Base-by-base conservation (phyloP, 2,797 vertebrate species). In the Sardinella longiceps region DNA sequence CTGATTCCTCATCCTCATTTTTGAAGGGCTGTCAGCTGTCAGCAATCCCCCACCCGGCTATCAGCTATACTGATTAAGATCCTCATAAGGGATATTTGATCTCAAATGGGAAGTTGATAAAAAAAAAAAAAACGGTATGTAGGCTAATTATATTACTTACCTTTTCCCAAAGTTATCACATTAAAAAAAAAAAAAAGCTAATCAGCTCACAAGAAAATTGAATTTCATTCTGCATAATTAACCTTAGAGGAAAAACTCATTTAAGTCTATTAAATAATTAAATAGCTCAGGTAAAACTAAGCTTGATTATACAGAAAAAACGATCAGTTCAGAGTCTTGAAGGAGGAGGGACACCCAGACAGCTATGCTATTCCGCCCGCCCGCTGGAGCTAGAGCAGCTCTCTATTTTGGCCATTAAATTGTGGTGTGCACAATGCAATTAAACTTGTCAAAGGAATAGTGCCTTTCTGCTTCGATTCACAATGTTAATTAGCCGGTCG, bases 381-480 rank as follows among this genome's bases (percentile, higher is more conserved):
- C 37, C 37, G 15, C 20, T 9, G 87, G 85, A 92, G 93, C 91
- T 88, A 88, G 92, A 91, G 90, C 91, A 92, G 90, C 89, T 92
- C 93, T 93, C 91, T 91, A 82, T 94, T 92, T 90, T 90, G 93
- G 92, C 91, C 86, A 89, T 93, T 95, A 94, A 94, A 93, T 92
- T 93, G 91, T 89, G 90, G 89, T 84, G 92, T 91, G 92, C 88
- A 87, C 93, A 89, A 86, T 88, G 89, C 93, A 88, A 94, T 93
- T 94, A 93, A 93, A 92, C 90, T 91, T 86, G 86, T 92, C 91
- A 85, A 91, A 90, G 93, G 93, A 94, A 90, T 88, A 89, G 90
- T 84, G 92, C 89, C 51, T 94, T 96, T 93, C 94, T 94, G 94
- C 89, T 96, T 93, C 92, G 93, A 94, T 95, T 96, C 95, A 95